Evolutionary conservation across 2,888 invertebrate genomes (phyloP).

Genomic region (Scaptomyza flava): DNA sequence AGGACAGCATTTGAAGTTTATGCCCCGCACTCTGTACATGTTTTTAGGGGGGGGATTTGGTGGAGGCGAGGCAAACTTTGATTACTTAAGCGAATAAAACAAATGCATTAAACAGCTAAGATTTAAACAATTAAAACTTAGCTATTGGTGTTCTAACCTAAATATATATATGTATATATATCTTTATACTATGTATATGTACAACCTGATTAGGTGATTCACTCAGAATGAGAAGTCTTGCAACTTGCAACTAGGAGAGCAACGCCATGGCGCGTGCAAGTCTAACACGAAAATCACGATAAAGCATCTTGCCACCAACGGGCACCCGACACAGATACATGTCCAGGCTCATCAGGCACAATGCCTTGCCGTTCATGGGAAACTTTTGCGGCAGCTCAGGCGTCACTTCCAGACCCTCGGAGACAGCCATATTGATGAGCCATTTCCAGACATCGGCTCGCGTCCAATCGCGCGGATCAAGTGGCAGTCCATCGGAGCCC

Average conservation of each 20-base stretch:
- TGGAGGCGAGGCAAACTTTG: constrained; percentile 20
- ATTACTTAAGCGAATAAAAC: constrained; percentile 45
- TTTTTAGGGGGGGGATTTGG: too few species aligned
- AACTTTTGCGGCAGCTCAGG: constrained; percentile 86
- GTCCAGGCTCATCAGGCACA: constrained; percentile 90
- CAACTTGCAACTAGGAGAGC: constrained; percentile 59
- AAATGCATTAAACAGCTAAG: constrained; percentile 63
- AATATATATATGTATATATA: constrained; percentile 10
- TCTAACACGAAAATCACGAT: constrained; percentile 89
- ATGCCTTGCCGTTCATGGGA: constrained; percentile 92
- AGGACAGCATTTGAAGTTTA: constrained; percentile 66
- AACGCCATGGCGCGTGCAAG: constrained; percentile 89
- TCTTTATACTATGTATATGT: constrained; percentile 56
- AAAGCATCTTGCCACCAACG: constrained; percentile 88
- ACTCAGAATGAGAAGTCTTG: not conserved
- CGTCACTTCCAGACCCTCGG: constrained; percentile 84
- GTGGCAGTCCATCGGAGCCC: constrained; percentile 82
- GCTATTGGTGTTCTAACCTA: constrained; percentile 4
- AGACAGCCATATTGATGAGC: constrained; percentile 86
- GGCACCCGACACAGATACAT: constrained; percentile 91
- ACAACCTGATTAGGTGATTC: constrained; percentile 54
- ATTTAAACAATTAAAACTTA: constrained; percentile 65
- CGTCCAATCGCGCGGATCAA: constrained; percentile 90
- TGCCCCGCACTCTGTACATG: constrained; percentile 10
- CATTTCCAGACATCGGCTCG: constrained; percentile 89